phyloP scores from a whole-genome alignment of 2,113 vertebrate species.

The Alouatta palliata region DNA sequence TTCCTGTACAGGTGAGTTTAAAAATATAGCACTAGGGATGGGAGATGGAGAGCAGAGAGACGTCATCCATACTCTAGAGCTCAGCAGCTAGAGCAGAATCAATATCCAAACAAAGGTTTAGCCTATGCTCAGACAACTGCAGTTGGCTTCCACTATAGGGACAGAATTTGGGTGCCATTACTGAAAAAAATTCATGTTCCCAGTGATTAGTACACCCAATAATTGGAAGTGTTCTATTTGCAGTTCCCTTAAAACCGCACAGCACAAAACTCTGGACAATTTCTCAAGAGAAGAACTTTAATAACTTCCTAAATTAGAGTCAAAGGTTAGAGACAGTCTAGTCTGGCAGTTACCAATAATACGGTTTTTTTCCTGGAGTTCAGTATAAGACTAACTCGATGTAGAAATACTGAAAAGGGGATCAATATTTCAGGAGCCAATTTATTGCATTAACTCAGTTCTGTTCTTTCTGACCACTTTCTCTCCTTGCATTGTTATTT shows the following conservation, averaged over 20 bases:
- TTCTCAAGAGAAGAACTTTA: not conserved
- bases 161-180: not conserved
- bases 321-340: not conserved
- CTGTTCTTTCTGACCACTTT: not conserved
- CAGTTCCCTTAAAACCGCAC: not conserved
- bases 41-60: not conserved
- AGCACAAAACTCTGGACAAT: not conserved
- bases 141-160: not conserved
- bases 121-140: not conserved
- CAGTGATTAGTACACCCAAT: not conserved
- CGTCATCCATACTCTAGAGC: not conserved
- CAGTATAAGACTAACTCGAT: not conserved
- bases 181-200: not conserved
- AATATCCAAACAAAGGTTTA: not conserved
- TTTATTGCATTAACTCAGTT: not conserved
- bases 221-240: not conserved
- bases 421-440: not conserved
- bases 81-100: not conserved
- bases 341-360: not conserved
- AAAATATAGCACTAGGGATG: not conserved
- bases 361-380: conserved; percentile 5
- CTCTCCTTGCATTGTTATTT: not conserved
- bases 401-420: not conserved
- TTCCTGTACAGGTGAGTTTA: not conserved
- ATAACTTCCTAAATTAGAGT: not conserved